Percentiles rank a stretch among this genome's conserved stretches.
phyloP scores from a whole-genome alignment of 2,113 vertebrate genomes.

The Columbina picui region DNA sequence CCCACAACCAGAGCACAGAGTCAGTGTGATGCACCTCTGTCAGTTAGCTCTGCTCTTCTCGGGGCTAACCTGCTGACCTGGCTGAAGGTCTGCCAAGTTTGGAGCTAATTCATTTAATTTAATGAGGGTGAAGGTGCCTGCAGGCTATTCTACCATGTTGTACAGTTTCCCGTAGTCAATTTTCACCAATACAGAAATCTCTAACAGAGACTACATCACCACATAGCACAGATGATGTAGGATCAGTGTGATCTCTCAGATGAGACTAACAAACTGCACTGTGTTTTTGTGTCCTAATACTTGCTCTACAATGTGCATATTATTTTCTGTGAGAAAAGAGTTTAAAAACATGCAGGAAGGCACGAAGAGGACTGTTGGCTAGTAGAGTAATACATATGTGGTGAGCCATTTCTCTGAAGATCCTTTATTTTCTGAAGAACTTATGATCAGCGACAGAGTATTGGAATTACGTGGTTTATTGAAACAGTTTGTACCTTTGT shows the following conservation, averaged over 20 bases:
- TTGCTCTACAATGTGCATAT: neutral
- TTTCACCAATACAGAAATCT: neutral
- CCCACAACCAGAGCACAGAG: neutral
- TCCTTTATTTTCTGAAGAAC: neutral
- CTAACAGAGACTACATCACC: neutral
- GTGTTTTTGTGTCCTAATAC: neutral
- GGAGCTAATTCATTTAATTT: neutral
- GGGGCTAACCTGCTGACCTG: neutral
- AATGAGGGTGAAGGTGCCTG: neutral
- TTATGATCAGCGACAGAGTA: neutral
- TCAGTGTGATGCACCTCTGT: neutral
- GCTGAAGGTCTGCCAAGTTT: neutral
- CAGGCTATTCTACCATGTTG: rapidly evolving
- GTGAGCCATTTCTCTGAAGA: neutral
- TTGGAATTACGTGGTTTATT: neutral
- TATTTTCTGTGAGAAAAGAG: neutral
- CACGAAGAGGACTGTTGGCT: neutral
- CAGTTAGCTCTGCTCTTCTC: neutral
- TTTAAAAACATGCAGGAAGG: neutral
- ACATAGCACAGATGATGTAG: neutral
- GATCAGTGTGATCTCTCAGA: neutral
- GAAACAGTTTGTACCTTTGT: neutral
- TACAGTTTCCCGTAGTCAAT: neutral
- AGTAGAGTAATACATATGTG: neutral
- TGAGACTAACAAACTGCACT: neutral